These are phyloP conservation scores for Chymomyza amoena DNA, from an alignment of 2,888 invertebrate species.

Conservation along the genomic window DNA sequence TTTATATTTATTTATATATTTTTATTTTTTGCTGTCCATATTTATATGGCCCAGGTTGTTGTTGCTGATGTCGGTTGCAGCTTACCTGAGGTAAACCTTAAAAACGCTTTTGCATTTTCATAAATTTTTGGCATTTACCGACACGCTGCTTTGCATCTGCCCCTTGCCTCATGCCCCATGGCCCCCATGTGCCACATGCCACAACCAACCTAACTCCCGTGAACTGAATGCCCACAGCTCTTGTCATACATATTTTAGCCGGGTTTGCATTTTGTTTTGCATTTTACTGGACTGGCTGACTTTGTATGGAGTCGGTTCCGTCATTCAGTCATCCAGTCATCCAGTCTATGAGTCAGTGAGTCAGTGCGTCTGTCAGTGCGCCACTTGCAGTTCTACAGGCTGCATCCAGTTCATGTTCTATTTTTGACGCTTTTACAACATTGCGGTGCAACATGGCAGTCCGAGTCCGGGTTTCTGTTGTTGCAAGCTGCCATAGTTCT, in stretches of 20 bases:
- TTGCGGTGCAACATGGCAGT: constrained; percentile 1
- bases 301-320: not conserved
- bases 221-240: not conserved
- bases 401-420: constrained; percentile 32
- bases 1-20: constrained; percentile 44
- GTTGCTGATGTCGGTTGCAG: constrained; percentile 32
- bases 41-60: constrained; percentile 45
- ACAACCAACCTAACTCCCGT: not conserved
- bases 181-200: not conserved
- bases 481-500: not conserved
- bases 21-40: constrained; percentile 50
- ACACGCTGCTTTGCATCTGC: constrained; percentile 13
- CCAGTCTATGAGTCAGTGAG: not conserved
- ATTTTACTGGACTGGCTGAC: not conserved
- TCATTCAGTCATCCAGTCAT: not conserved
- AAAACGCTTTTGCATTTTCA: constrained; percentile 72
- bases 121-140: constrained; percentile 49
- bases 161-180: constrained; percentile 21
- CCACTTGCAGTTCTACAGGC: not conserved
- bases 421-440: constrained; percentile 25
- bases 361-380: not conserved
- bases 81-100: constrained; percentile 71
- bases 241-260: constrained; percentile 48
- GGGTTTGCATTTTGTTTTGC: constrained; percentile 43
- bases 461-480: not conserved